phyloP scores from a whole-genome alignment of 2,888 invertebrate genomes.

The Sinhomidia bicolor region DNA sequence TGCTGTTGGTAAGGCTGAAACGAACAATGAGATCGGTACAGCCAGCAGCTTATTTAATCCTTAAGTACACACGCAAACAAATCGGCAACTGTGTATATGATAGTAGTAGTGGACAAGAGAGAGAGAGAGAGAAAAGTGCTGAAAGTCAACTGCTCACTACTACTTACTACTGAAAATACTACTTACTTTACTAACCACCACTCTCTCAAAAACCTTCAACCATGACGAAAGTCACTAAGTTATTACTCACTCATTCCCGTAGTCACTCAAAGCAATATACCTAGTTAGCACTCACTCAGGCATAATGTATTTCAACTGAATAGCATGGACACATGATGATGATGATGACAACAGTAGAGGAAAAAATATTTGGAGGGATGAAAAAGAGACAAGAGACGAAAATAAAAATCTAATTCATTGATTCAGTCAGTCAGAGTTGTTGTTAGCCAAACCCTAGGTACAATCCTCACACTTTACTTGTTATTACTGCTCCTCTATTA shows the following conservation, averaged over 20 bases:
- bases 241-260: slow-evolving; percentile 65
- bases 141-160: slow-evolving; percentile 58
- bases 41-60: slow-evolving; percentile 48
- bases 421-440: slow-evolving; percentile 13
- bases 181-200: slow-evolving; percentile 43
- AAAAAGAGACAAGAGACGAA: slow-evolving; percentile 28
- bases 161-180: slow-evolving; percentile 24
- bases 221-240: slow-evolving; percentile 76
- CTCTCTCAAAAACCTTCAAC: slow-evolving; percentile 72
- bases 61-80: slow-evolving; percentile 59
- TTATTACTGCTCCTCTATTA: background rate
- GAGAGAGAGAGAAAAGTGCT: slow-evolving; percentile 38
- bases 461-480: background rate
- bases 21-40: slow-evolving; percentile 32
- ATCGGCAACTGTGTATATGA: slow-evolving; percentile 28
- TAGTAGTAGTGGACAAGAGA: background rate
- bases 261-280: slow-evolving; percentile 70
- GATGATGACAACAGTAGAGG: slow-evolving; percentile 39
- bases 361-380: slow-evolving; percentile 14
- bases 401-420: slow-evolving; percentile 19
- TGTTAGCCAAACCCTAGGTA: background rate
- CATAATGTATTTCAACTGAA: slow-evolving; percentile 37
- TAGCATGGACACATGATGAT: slow-evolving; percentile 41
- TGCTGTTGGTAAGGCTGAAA: slow-evolving; percentile 2
- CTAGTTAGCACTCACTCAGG: slow-evolving; percentile 64